Conservation (phyloP, 2,113 vertebrate genomes). For the Gambusia holbrooki region DNA sequence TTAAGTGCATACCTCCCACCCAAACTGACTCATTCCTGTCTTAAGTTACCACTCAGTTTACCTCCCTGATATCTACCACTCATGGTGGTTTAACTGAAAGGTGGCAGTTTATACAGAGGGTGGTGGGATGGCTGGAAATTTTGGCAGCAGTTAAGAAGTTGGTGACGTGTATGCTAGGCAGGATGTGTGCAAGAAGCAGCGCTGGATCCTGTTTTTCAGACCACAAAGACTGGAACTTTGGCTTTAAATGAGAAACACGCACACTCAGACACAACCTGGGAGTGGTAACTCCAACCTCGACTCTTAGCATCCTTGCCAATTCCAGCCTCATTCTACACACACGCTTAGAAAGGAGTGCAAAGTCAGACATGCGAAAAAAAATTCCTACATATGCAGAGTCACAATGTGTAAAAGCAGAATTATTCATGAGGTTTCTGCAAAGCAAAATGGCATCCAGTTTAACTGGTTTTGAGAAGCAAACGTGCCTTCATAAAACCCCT, state of each 20-base stretch:
- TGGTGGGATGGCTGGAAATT: slow-evolving; percentile 62
- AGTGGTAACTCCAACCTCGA: slow-evolving; percentile 43
- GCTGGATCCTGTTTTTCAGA: slow-evolving; percentile 78
- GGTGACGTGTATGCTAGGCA: slow-evolving; percentile 73
- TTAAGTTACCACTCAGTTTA: slow-evolving; percentile 35
- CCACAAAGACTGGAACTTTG: slow-evolving; percentile 66
- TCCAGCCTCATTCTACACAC: slow-evolving; percentile 9
- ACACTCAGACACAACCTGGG: slow-evolving; percentile 24
- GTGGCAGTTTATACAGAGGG: slow-evolving; percentile 59
- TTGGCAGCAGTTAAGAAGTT: slow-evolving; percentile 73
- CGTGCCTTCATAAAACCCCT: slow-evolving; percentile 24
- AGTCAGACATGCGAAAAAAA: slow-evolving; percentile 16
- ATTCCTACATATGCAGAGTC: not conserved
- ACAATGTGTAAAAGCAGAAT: slow-evolving; percentile 31
- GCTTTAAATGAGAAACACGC: slow-evolving; percentile 51
- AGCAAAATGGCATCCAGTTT: slow-evolving; percentile 47
- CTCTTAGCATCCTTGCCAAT: slow-evolving; percentile 39
- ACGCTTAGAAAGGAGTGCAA: not conserved
- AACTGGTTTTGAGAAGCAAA: slow-evolving; percentile 46
- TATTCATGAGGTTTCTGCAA: slow-evolving; percentile 32
- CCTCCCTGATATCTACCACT: slow-evolving; percentile 36
- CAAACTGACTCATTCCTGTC: slow-evolving; percentile 28
- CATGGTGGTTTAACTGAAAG: slow-evolving; percentile 52
- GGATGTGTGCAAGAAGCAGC: slow-evolving; percentile 78
- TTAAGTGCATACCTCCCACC: not conserved